Conservation (phyloP, 2,113 vertebrate species). For the Pogonocichla stellata region DNA sequence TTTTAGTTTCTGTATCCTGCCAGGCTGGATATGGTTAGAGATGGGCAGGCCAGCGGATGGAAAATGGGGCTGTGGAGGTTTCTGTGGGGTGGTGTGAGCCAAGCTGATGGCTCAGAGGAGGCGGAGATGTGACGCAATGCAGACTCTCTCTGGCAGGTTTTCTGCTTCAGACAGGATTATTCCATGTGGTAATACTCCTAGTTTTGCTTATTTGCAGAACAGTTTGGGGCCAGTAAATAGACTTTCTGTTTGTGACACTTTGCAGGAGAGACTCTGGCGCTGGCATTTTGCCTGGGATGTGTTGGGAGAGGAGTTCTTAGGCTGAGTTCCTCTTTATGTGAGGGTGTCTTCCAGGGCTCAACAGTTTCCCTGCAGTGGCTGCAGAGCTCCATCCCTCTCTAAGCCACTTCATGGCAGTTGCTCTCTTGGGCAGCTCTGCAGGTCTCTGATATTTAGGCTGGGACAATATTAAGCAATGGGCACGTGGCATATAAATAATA, state of each 20-base stretch:
- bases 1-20: neutral
- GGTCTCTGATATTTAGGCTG: neutral
- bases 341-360: neutral
- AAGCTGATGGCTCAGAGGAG: neutral
- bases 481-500: neutral
- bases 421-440: neutral
- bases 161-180: neutral
- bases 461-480: neutral
- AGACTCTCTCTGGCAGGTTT: neutral
- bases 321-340: neutral
- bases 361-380: neutral
- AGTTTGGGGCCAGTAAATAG: neutral
- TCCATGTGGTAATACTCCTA: neutral
- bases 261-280: neutral
- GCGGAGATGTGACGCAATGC: neutral
- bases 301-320: neutral
- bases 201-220: constrained; percentile 10
- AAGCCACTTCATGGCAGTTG: neutral
- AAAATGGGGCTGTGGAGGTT: neutral
- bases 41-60: neutral
- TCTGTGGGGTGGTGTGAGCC: neutral
- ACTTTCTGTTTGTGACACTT: neutral
- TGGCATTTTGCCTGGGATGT: neutral
- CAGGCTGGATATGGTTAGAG: neutral
- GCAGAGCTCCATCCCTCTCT: neutral